Evolutionary conservation across 2,888 invertebrate genomes (phyloP), one percentile per base, ranked within the genome.

Genomic region (Rhingia campestris): DNA sequence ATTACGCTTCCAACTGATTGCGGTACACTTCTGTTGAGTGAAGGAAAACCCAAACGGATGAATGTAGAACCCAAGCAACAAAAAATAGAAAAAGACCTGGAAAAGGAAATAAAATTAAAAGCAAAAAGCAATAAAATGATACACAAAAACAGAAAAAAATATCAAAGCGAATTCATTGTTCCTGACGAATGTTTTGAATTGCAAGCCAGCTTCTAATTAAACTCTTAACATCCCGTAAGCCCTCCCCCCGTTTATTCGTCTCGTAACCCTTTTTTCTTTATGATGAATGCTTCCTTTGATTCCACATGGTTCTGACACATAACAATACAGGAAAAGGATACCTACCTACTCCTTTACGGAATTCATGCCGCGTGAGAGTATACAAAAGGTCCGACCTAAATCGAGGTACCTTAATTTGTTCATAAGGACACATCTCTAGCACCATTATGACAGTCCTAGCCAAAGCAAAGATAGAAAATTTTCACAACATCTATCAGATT

Each of bases 201-300:
- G 37, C 59, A 12, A 75, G 51, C 39, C 45, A 37, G 59, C 59
- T 67, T 67, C 53, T 67, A 75, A 75, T 75, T 75, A 61, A 75
- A 67, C 59, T 53, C 53, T 30, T 39, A 61, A 63, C 72, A 72
- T 72, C 53, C 53, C 33, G 3, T 10, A 12, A 32, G 37, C 33
- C 32, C 54, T n/a, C 39, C 35, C 33, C 2, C 6, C 12, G 6
- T 30, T 12, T 10, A 3, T 41, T 4, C 47, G 10, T 14, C 4
- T 49, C 7, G 1, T 22, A 49, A 30, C 51, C 45, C 54, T 22
- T 14, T 30, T 58, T 22, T n/a, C 22, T 2, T 22, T 30, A 35
- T 22, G 70, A 32, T 61, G 56, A 63, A 58, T n/a, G n/a, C 0
- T 56, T n/a, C 56, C 49, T 64, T 74, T 74, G 64, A 64, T 39